A percentile compares a stretch with the other conserved stretches of the same genome.
Conservation (phyloP, 2,797 vertebrate genomes). For the Aratinga solstitialis region DNA sequence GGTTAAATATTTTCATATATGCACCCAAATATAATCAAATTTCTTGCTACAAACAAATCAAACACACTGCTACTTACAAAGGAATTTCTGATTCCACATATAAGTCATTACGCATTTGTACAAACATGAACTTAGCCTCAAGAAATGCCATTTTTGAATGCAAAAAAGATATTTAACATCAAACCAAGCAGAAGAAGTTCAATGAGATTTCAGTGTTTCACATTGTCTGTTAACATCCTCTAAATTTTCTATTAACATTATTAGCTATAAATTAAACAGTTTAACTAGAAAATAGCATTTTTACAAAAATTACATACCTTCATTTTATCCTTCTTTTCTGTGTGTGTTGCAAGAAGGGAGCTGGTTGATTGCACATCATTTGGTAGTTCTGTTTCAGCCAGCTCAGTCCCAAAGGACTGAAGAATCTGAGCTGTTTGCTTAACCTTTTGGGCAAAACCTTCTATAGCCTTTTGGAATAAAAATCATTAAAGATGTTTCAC, state of each 20-base stretch:
- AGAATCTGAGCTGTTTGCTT: conserved; percentile 94
- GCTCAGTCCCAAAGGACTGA: conserved; percentile 92
- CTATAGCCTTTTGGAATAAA: conserved; percentile 78
- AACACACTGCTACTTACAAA: neutral
- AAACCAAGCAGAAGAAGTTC: neutral
- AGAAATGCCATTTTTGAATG: neutral
- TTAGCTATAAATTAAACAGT: neutral
- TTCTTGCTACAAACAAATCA: conserved; percentile 19
- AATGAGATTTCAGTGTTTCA: neutral
- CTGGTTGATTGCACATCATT: conserved; percentile 90
- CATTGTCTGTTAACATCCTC: neutral
- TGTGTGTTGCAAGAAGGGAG: conserved; percentile 85
- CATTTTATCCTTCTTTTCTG: conserved; percentile 86
- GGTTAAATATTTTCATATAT: neutral
- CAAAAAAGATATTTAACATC: neutral
- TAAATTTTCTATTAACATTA: neutral
- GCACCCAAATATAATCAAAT: neutral
- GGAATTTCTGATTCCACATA: neutral
- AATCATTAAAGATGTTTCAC: conserved; percentile 5
- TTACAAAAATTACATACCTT: conserved; percentile 80
- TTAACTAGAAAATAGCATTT: neutral
- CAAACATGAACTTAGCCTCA: neutral
- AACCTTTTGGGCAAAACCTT: conserved; percentile 94
- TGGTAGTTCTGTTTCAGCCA: conserved; percentile 95
- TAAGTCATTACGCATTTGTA: neutral